A percentile compares a stretch with the other conserved stretches of the same genome.
Conservation (phyloP, 2,888 invertebrate species). For the Cataglyphis rosenhaueri region DNA sequence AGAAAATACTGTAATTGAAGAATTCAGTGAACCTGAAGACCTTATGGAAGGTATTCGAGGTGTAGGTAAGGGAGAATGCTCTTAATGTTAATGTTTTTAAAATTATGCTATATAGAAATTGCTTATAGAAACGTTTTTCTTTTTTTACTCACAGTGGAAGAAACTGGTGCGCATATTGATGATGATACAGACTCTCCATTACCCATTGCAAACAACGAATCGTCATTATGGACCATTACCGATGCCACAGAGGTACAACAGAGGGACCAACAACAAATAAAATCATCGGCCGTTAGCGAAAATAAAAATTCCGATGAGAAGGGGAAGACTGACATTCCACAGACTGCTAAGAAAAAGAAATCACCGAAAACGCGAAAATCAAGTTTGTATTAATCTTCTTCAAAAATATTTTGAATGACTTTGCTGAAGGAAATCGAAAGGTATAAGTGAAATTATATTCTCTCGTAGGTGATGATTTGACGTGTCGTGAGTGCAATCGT, state of each 20-base stretch:
- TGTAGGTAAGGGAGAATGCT: slow-evolving; percentile 87
- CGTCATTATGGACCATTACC: slow-evolving; percentile 81
- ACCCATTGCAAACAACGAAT: slow-evolving; percentile 75
- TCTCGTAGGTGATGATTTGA: slow-evolving; percentile 83
- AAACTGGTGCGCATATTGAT: slow-evolving; percentile 84
- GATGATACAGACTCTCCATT: slow-evolving; percentile 82
- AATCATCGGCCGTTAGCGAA: slow-evolving; percentile 73
- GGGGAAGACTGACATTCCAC: slow-evolving; percentile 77
- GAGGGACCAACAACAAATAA: slow-evolving; percentile 68
- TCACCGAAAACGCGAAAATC: slow-evolving; percentile 73
- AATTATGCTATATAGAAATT: not conserved
- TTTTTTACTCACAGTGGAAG: slow-evolving; percentile 77
- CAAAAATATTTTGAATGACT: not conserved
- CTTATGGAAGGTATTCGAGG: slow-evolving; percentile 94
- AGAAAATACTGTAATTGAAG: slow-evolving; percentile 88
- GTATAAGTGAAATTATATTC: not conserved
- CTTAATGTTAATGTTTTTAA: not conserved
- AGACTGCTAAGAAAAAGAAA: slow-evolving; percentile 81
- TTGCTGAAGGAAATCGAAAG: not conserved
- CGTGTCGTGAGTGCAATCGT: slow-evolving; percentile 90
- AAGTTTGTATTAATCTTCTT: slow-evolving; percentile 46
- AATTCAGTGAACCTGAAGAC: slow-evolving; percentile 95
- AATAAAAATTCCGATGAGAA: slow-evolving; percentile 72
- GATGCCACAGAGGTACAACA: slow-evolving; percentile 72
- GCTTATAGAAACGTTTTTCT: not conserved